Evolutionary conservation across 2,113 vertebrate genomes (phyloP).

Genomic region (Peucedramus taeniatus): DNA sequence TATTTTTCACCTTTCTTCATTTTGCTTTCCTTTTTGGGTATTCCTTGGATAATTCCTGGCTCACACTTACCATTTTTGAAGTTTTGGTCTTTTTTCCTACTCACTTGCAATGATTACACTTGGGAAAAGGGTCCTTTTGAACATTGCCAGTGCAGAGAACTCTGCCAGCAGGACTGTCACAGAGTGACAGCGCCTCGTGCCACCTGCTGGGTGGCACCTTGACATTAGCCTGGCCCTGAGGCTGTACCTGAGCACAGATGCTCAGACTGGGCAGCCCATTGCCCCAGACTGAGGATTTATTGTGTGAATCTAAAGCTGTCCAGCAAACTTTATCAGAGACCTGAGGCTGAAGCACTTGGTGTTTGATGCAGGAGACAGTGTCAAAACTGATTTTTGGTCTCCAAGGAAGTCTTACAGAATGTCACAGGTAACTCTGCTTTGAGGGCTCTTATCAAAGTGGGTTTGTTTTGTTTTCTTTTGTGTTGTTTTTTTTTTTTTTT

Average conservation of each 20-base stretch:
- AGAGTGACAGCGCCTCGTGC: not conserved
- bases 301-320: not conserved
- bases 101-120: not conserved
- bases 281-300: not conserved
- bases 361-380: not conserved
- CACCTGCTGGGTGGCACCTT: not conserved
- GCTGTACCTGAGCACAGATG: not conserved
- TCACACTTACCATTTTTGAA: not conserved
- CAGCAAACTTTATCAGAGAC: not conserved
- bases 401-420: not conserved
- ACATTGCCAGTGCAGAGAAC: not conserved
- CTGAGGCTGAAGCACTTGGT: not conserved
- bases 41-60: not conserved
- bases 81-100: not conserved
- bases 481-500: no score
- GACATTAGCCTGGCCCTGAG: not conserved
- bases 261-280: not conserved
- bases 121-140: not conserved
- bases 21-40: not conserved
- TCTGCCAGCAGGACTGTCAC: not conserved
- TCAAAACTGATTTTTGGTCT: not conserved
- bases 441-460: not conserved
- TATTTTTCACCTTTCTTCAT: not conserved
- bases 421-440: not conserved
- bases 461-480: not conserved